Evolutionary conservation across 1,140 invertebrate species (phyloP).

Genomic region (Musca domestica): DNA sequence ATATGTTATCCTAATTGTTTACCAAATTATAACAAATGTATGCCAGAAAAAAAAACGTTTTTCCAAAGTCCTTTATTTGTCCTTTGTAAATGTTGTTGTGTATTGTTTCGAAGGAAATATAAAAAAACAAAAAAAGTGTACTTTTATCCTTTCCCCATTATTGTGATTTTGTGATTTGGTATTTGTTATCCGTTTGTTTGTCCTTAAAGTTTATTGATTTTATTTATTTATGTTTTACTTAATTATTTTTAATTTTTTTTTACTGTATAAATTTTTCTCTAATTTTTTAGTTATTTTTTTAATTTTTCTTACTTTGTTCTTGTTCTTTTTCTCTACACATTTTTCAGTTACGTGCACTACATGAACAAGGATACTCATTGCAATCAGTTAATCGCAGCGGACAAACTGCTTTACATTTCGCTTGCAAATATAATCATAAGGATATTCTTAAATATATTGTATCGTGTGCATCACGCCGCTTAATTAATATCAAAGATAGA

Average conservation of each 20-base stretch:
- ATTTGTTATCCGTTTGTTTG: no score
- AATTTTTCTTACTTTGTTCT: background rate
- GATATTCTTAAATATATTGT: slow-evolving; percentile 88
- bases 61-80: no score
- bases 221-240: background rate
- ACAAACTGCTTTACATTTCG: slow-evolving; percentile 87
- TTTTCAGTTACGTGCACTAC: slow-evolving; percentile 74
- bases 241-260: slow-evolving; percentile 9
- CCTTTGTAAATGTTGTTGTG: no score
- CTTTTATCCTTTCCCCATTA: no score
- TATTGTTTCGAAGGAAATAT: no score
- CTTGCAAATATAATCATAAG: slow-evolving; percentile 81
- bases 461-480: slow-evolving; percentile 75
- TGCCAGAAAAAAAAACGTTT: no score
- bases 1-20: slow-evolving; percentile 3
- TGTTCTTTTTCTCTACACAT: slow-evolving; percentile 20
- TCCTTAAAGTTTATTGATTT: no score
- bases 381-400: slow-evolving; percentile 81
- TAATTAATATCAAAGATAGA: slow-evolving; percentile 84
- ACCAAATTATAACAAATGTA: background rate
- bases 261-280: no score
- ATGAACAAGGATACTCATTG: slow-evolving; percentile 79
- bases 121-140: no score
- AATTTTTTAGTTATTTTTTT: background rate
- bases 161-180: no score